A percentile compares a stretch with the other conserved stretches of the same genome.
Evolutionary conservation across 2,113 vertebrate species (phyloP).

Genomic region (Phalacrocorax aristotelis): DNA sequence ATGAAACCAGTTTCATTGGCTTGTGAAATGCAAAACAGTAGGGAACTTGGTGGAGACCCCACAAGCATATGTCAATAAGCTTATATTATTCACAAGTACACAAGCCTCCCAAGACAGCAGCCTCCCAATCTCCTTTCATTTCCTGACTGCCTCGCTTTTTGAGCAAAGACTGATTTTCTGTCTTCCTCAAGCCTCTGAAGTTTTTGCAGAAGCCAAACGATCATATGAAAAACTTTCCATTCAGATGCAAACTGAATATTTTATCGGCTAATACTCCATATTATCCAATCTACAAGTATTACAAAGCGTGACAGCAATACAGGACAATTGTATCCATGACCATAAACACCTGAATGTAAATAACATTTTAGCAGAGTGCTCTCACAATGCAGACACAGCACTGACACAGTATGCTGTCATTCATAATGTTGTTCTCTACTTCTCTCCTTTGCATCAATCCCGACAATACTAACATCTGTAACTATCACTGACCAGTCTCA

Average conservation of each 20-base stretch:
- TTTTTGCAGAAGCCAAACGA: neutral
- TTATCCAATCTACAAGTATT: neutral
- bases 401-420: neutral
- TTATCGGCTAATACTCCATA: neutral
- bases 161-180: neutral
- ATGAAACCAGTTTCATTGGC: neutral
- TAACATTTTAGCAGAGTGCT: neutral
- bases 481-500: neutral
- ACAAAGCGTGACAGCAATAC: neutral
- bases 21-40: constrained; percentile 25
- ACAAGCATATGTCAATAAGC: constrained; percentile 1
- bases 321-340: neutral
- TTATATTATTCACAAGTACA: neutral
- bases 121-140: neutral
- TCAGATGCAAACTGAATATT: neutral
- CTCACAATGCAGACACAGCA: neutral
- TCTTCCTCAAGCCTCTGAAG: neutral
- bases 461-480: neutral
- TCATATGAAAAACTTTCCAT: neutral
- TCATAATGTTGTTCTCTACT: neutral
- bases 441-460: neutral
- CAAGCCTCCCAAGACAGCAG: neutral
- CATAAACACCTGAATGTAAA: neutral
- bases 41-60: neutral
- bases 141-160: neutral